A percentile compares a stretch with the other conserved stretches of the same genome.
Conservation (phyloP, 64 coral and sea anemone species). For the Montipora capricornis region DNA sequence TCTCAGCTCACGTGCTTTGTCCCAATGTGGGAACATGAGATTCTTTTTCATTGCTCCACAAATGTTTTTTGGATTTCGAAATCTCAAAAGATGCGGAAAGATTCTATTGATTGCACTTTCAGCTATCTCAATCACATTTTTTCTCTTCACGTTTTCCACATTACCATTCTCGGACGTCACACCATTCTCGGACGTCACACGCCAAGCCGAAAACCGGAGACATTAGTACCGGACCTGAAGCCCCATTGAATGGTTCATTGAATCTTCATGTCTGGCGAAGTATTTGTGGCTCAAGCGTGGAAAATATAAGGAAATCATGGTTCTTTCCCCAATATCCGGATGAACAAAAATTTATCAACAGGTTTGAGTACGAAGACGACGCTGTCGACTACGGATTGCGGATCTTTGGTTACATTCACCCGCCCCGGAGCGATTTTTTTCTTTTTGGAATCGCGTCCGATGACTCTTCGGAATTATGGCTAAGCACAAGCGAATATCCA, state of each 20-base stretch:
- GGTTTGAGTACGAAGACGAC: not conserved
- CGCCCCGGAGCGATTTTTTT: slow-evolving; percentile 20
- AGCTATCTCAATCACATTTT: slow-evolving; percentile 14
- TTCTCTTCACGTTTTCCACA: not conserved
- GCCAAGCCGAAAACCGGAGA: too few species aligned
- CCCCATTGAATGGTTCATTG: not conserved
- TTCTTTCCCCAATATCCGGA: slow-evolving; percentile 16
- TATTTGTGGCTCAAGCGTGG: not conserved
- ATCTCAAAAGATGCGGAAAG: not conserved
- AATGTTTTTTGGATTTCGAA: not conserved
- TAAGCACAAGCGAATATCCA: slow-evolving; percentile 58
- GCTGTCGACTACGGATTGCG: not conserved
- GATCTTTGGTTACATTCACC: slow-evolving; percentile 68
- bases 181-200: too few species aligned
- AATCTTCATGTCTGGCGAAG: not conserved
- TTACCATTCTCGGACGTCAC: not conserved
- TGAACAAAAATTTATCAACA: not conserved
- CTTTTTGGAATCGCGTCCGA: slow-evolving; percentile 74
- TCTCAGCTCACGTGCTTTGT: too few species aligned
- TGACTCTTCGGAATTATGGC: slow-evolving; percentile 77
- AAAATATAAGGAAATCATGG: not conserved
- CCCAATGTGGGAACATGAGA: too few species aligned
- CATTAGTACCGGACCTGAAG: too few species aligned
- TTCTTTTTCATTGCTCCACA: not conserved
- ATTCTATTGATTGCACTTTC: not conserved